A percentile compares a stretch with the other conserved stretches of the same genome.
These are phyloP conservation scores for Epinotia ramella DNA, from an alignment of 2,888 invertebrate species.

Conservation along the genomic window DNA sequence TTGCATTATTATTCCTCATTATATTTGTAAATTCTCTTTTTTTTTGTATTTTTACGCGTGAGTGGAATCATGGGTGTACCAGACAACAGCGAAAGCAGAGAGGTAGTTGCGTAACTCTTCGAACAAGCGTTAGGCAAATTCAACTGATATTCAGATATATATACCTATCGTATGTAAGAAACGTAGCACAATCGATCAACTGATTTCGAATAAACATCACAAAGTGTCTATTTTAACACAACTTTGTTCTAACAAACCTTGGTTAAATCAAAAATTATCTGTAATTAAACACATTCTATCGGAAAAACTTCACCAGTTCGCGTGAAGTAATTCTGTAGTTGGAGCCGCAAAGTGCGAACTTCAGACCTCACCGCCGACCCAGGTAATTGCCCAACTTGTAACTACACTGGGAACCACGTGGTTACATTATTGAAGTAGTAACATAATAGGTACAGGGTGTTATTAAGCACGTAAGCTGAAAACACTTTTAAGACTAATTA, in stretches of 20 bases:
- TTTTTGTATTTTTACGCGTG: too few relatives aligned
- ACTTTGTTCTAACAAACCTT: background rate
- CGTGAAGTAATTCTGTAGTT: constrained; percentile 31
- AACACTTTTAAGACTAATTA: background rate
- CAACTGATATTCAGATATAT: too few relatives aligned
- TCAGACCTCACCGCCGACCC: constrained; percentile 25
- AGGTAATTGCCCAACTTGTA: constrained; percentile 43
- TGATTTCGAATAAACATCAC: background rate
- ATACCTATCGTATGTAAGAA: too few relatives aligned
- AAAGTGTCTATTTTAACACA: background rate
- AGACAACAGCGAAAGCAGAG: too few relatives aligned
- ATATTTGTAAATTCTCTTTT: too few relatives aligned
- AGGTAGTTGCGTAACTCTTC: too few relatives aligned
- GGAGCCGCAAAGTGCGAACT: constrained; percentile 32
- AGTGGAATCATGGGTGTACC: too few relatives aligned
- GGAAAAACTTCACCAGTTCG: constrained; percentile 29
- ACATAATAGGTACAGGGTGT: background rate
- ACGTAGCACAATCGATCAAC: too few relatives aligned
- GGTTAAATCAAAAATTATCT: background rate
- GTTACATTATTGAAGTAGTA: constrained; percentile 11
- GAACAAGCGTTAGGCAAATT: too few relatives aligned
- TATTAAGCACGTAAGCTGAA: background rate
- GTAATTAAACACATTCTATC: constrained; percentile 33
- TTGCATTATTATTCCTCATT: background rate
- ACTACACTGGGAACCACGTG: constrained; percentile 20